Evolutionary conservation across 2,113 vertebrate species (phyloP).

Genomic region (Mus spicilegus): DNA sequence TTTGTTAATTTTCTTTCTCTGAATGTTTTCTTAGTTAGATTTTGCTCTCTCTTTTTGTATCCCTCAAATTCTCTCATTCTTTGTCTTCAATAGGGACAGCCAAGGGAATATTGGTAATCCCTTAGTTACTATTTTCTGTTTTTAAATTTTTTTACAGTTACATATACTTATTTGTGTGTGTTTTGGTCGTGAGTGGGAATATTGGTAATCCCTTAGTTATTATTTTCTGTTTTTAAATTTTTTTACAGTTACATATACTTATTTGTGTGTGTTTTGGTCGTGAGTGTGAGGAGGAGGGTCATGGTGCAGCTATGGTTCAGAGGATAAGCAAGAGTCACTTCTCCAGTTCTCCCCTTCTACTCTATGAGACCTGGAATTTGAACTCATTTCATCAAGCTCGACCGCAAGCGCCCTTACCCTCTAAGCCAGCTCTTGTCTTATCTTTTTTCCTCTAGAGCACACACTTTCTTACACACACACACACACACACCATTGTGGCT

Average conservation of each 20-base stretch:
- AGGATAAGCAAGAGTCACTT: not conserved
- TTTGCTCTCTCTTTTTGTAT: not conserved
- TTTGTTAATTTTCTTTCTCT: slow-evolving; percentile 40
- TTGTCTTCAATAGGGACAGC: not conserved
- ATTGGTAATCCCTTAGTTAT: too few relatives aligned
- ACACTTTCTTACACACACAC: too few relatives aligned
- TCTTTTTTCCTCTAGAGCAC: not conserved
- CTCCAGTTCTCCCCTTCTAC: not conserved
- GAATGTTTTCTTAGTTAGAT: not conserved
- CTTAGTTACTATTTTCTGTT: not conserved
- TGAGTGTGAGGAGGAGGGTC: not conserved
- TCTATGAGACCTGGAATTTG: not conserved
- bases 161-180: too few relatives aligned
- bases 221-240: too few relatives aligned
- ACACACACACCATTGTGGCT: not conserved
- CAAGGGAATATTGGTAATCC: not conserved
- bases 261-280: too few relatives aligned
- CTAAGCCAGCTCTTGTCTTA: not conserved
- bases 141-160: not conserved
- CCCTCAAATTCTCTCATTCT: not conserved
- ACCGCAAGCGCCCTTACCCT: too few relatives aligned
- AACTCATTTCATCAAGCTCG: not conserved
- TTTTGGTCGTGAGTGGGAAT: too few relatives aligned
- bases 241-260: too few relatives aligned
- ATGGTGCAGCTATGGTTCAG: not conserved